Base-by-base conservation (phyloP, 2,888 invertebrate species). In the Acronicta alni region DNA sequence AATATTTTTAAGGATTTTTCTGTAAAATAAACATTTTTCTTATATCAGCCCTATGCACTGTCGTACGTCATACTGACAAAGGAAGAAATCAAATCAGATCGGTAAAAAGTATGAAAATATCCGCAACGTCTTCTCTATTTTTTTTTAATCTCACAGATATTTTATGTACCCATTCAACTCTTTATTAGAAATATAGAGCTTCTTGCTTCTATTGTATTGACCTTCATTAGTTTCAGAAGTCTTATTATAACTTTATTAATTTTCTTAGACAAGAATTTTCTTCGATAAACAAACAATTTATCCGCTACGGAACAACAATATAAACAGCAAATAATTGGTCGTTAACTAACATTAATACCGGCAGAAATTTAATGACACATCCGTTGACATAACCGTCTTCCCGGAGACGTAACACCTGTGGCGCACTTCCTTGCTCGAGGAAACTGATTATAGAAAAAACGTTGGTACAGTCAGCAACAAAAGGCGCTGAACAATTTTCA, bases 301-400 rank as follows among this genome's bases (percentile, higher is more conserved):
- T 35, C 23, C 9, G 12, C 12, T 1, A 15, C 16, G 46, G 43
- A 16, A 35, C 32, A 7, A 23, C 43, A 62, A n/a, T n/a, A 35
- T 35, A 35, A n/a, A 64, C 52, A 64, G 35, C 15, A 62, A 37
- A 35, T 39, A 52, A 47, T 54, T 56, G 56, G 51, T 62, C 64
- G 52, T 64, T 62, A 64, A 39, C 32, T 35, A 17, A 32, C 26
- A 16, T 62, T 62, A 37, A 39, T 52, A 56, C 44, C 57, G 43
- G 43, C 44, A 54, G 42, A 44, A 15, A 32, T 52, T 66, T 58
- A 43, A 54, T 57, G 51, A 44, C 39, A 26, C 49, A 56, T 59
- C 59, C 59, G 62, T 44, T 43, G 39, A 46, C 47, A 48, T 57
- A 7, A 45, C 43, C 42, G 44, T 14, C 41, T 57, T 45, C 35